Base-by-base conservation (phyloP, 2,113 vertebrate genomes). In the Zosterops hypoxanthus region DNA sequence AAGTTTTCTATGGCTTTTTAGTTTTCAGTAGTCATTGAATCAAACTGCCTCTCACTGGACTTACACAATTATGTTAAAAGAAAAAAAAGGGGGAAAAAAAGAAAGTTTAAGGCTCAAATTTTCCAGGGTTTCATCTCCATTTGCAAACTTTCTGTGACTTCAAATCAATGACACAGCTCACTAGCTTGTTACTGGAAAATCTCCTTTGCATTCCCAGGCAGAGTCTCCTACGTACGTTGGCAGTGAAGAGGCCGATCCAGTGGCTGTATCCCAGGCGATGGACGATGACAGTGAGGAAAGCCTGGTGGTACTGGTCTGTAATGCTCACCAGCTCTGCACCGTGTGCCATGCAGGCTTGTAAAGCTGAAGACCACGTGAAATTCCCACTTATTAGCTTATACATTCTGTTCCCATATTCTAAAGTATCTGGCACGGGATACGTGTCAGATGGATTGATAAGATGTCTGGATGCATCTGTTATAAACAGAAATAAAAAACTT, bases 231-330 rank as follows among this genome's bases (percentile, higher is more conserved):
- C 99, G 19, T 98, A 99, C 99, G 44, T 99, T 96, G 33, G 97
- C 73, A 52, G 98, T 99, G 88, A 98, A 98, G 13, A 99, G 98
- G 84, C 99, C 99, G 8, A 99, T 99, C 99, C 99, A 99, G 97
- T 99, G 98, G 31, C 94, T 93, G 52, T 94, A 95, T 41, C 98
- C 98, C 89, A 99, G 94, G 73, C 97, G 98, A 78, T 97, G 99
- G 95, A 99, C 95, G 44, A 99, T 97, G 85, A 99, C 97, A 0
- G 98, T 99, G 90, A 99, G 99, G 98, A 99, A 99, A 61, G 99
- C 98, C 94, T 99, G 99, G 70, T 99, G 99, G 96, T 98, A 99
- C 68, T 98, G 98, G 91, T 99, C 98, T 80, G 98, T 97, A 70
- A 99, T 96, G 98, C 99, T 99, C 97, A 98, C 99, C 94, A 99